A percentile compares a stretch with the other conserved stretches of the same genome.
phyloP scores from a whole-genome alignment of 2,888 invertebrate genomes.

The Gryllus longicercus region DNA sequence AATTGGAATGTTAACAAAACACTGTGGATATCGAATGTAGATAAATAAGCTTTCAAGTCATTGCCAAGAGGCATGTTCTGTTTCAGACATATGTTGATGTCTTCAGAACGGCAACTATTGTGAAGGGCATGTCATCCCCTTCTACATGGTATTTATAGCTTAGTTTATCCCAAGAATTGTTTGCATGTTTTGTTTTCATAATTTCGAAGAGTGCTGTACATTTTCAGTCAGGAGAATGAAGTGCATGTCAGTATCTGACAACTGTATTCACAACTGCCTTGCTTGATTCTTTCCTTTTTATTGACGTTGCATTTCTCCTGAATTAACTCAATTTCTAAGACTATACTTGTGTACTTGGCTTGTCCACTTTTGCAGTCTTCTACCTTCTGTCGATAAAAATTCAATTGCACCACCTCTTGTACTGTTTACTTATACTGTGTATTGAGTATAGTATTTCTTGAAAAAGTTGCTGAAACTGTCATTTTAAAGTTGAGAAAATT shows the following conservation, averaged over 20 bases:
- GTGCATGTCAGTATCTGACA: not conserved
- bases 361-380: not conserved
- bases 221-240: not conserved
- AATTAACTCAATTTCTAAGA: too few relatives aligned
- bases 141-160: conserved; percentile 17
- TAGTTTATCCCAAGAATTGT: not conserved
- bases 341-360: not conserved
- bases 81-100: conserved; percentile 17
- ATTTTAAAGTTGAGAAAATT: too few relatives aligned
- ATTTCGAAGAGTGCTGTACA: not conserved
- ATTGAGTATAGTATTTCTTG: too few relatives aligned
- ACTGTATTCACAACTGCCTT: not conserved
- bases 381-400: not conserved
- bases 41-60: too few relatives aligned
- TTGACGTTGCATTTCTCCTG: not conserved
- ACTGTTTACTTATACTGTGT: too few relatives aligned
- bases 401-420: not conserved
- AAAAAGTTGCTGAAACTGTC: too few relatives aligned
- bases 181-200: not conserved
- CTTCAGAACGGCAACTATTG: not conserved
- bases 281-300: conserved; percentile 2
- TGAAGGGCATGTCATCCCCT: conserved; percentile 17
- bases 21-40: too few relatives aligned
- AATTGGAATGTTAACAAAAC: too few relatives aligned
- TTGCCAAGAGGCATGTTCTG: conserved; percentile 1